phyloP scores from a whole-genome alignment of 2,888 invertebrate genomes.

The Parochlus steinenii region DNA sequence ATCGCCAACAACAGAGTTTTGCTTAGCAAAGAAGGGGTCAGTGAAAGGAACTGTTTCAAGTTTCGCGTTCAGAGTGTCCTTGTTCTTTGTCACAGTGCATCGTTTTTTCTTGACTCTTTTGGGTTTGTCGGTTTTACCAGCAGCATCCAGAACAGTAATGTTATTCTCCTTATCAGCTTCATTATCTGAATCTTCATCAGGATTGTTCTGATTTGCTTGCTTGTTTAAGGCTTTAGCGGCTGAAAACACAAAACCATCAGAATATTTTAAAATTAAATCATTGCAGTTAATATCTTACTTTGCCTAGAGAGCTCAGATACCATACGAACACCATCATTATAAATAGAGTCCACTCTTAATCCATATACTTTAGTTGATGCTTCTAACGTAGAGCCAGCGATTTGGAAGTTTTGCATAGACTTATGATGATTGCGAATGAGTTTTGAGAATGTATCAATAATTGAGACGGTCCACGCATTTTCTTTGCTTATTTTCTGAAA shows the following conservation, averaged over 20 bases:
- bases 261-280: neutral
- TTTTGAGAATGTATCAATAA: conserved; percentile 71
- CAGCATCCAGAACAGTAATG: conserved; percentile 17
- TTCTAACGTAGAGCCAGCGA: conserved; percentile 72
- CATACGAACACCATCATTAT: conserved; percentile 64
- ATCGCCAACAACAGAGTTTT: conserved; percentile 40
- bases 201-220: conserved; percentile 15
- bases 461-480: conserved; percentile 74
- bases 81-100: conserved; percentile 28
- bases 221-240: conserved; percentile 9
- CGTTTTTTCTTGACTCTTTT: conserved; percentile 14
- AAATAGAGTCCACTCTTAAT: conserved; percentile 69
- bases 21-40: conserved; percentile 43
- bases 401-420: conserved; percentile 54
- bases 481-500: conserved; percentile 67
- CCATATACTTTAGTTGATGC: conserved; percentile 81
- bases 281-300: conserved; percentile 12
- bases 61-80: conserved; percentile 26
- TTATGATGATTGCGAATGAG: conserved; percentile 54
- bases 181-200: conserved; percentile 18
- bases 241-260: neutral
- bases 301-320: conserved; percentile 38
- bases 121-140: conserved; percentile 11
- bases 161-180: conserved; percentile 13
- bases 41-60: conserved; percentile 28